Base-by-base conservation (phyloP, 2,113 vertebrate genomes). In the Ginglymostoma cirratum region DNA sequence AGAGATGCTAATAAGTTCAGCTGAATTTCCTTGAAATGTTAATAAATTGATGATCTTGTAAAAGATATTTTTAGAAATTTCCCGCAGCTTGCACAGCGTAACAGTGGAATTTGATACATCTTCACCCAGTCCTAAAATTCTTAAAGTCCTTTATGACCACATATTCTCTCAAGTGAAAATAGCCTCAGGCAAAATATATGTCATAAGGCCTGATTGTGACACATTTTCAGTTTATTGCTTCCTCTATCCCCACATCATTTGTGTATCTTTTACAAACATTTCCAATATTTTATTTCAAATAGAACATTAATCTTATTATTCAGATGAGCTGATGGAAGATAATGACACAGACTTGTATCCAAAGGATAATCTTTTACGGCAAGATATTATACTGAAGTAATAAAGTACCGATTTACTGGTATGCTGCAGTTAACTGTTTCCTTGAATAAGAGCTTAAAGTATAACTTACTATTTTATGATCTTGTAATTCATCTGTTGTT, bases 211-310 rank as follows among this genome's bases (percentile, higher is more conserved):
- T 90, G 52, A 30, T 92, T 92, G 30, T 92, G 87, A 65, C 30
- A 61, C 34, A 52, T 92, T 92, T 92, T 92, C 17, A 92, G 87
- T 92, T 92, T 65, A 65, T n/a, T 65, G 52, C 30, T 45, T 89
- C 48, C 27, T 19, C 23, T 30, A 15, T 8, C 15, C 23, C 52
- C 24, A 15, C 86, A 55, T 27, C 27, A 12, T 30, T 55, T 30
- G 23, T 55, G 48, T 61, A 3, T 12, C 76, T 80, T n/a, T 80
- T n/a, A 80, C n/a, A 80, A 83, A 83, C 38, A 83, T 17, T 42
- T 42, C n/a, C 17, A 42, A 83, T 83, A 19, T 83, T 83, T 83
- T 17, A 19, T 83, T 19, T 83, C 15, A 83, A 83, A 42, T 42
- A 83, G 38, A 83, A 83, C n/a, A 83, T 14, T 83, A 38, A 42